A percentile compares a stretch with the other conserved stretches of the same genome.
phyloP scores from a whole-genome alignment of 2,888 invertebrate species.

The Mesorhabditis sp. region DNA sequence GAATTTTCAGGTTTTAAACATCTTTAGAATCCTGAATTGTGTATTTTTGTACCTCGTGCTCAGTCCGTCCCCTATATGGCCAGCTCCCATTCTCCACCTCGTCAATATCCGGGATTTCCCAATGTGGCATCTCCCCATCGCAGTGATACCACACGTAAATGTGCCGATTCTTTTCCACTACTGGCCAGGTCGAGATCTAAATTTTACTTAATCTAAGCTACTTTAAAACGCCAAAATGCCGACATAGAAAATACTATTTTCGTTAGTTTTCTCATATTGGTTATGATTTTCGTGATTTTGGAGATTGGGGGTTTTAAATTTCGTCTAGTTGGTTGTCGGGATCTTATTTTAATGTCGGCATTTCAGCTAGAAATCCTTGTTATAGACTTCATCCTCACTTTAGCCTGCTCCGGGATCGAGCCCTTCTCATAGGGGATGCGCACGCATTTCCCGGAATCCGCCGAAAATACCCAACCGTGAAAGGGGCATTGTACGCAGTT shows the following conservation, averaged over 20 bases:
- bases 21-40: too few species aligned
- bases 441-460: slow-evolving; percentile 72
- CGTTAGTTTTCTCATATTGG: neutral
- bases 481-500: slow-evolving; percentile 83
- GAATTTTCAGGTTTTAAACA: too few species aligned
- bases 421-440: slow-evolving; percentile 71
- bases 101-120: slow-evolving; percentile 68
- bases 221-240: too few species aligned
- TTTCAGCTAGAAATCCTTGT: too few species aligned
- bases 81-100: slow-evolving; percentile 66
- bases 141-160: slow-evolving; percentile 81
- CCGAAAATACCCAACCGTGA: slow-evolving; percentile 80
- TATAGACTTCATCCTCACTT: slow-evolving; percentile 50
- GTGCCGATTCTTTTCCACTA: slow-evolving; percentile 71
- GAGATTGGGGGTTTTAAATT: too few species aligned
- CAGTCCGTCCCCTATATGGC: slow-evolving; percentile 74
- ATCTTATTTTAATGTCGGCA: too few species aligned
- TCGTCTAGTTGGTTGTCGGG: too few species aligned
- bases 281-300: neutral
- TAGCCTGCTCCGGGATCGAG: slow-evolving; percentile 68
- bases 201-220: neutral
- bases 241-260: too few species aligned
- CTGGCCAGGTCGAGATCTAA: slow-evolving; percentile 69
- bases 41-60: slow-evolving; percentile 63
- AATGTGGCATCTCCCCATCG: slow-evolving; percentile 70